phyloP scores from a whole-genome alignment of 2,888 invertebrate genomes.

The Sarcophaga caerulescens region DNA sequence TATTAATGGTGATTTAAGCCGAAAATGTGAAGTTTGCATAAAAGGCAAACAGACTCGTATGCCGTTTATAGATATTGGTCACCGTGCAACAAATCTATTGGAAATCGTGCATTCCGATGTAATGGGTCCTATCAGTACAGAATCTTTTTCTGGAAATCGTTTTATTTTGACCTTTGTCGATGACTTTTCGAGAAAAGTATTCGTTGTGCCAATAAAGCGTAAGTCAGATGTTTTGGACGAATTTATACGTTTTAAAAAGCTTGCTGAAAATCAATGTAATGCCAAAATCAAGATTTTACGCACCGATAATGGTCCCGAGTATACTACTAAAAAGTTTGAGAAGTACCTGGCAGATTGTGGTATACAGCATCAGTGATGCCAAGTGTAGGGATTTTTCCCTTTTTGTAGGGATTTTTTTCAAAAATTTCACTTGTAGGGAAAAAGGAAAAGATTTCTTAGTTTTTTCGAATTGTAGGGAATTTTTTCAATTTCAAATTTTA shows the following conservation, averaged over 20 bases:
- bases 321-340: neutral
- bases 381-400: too few species aligned
- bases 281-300: constrained; percentile 12
- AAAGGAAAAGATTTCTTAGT: too few species aligned
- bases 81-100: constrained; percentile 33
- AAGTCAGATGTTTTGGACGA: constrained; percentile 5
- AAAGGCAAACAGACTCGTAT: constrained; percentile 45
- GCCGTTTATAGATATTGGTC: constrained; percentile 39
- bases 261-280: constrained; percentile 7
- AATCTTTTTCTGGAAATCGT: constrained; percentile 45
- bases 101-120: constrained; percentile 54
- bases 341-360: constrained; percentile 5
- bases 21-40: constrained; percentile 28
- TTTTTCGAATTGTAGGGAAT: too few species aligned
- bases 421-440: too few species aligned
- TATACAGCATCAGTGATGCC: constrained; percentile 46
- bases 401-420: too few species aligned
- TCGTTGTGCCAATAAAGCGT: constrained; percentile 35
- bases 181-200: constrained; percentile 50
- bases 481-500: too few species aligned
- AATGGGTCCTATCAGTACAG: constrained; percentile 43
- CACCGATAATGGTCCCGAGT: constrained; percentile 20
- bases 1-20: neutral
- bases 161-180: constrained; percentile 52
- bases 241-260: neutral